Evolutionary conservation across 2,113 vertebrate genomes (phyloP).

Genomic region (Notothenia rossii): DNA sequence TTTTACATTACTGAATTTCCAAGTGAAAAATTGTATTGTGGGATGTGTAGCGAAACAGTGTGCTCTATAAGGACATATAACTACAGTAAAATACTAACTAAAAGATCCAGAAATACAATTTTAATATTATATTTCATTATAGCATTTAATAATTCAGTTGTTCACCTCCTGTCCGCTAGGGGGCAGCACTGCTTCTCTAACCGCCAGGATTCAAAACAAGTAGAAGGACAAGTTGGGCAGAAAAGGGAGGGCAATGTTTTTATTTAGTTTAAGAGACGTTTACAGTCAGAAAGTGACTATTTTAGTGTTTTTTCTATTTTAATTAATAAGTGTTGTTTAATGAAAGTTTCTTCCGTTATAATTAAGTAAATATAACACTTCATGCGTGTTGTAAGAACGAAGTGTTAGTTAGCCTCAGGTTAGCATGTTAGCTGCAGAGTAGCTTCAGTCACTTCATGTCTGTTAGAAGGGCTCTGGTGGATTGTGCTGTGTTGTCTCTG

Average conservation of each 20-base stretch:
- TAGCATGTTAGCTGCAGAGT: conserved; percentile 10
- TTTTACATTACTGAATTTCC: too few relatives aligned
- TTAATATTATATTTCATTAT: not conserved
- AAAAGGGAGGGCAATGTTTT: not conserved
- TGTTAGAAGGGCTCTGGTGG: conserved; percentile 65
- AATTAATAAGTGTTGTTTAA: not conserved
- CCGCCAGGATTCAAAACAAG: conserved; percentile 3
- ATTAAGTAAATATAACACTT: not conserved
- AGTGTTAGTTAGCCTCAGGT: not conserved
- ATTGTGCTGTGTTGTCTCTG: conserved; percentile 71
- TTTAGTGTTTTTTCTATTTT: not conserved
- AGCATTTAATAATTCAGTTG: not conserved
- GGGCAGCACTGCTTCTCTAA: not conserved
- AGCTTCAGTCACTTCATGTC: conserved; percentile 48
- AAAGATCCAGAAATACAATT: not conserved
- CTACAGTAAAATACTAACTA: not conserved
- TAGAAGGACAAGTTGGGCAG: not conserved
- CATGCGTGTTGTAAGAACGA: not conserved
- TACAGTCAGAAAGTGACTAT: not conserved
- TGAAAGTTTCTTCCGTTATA: not conserved
- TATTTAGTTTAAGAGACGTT: not conserved
- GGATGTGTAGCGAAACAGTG: too few relatives aligned
- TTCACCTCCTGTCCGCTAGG: conserved; percentile 4
- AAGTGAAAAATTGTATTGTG: too few relatives aligned
- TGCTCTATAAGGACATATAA: not conserved